Conservation (phyloP, 37 sponge, comb jelly and placozoan genomes). For the Cliona cf. orientalis region DNA sequence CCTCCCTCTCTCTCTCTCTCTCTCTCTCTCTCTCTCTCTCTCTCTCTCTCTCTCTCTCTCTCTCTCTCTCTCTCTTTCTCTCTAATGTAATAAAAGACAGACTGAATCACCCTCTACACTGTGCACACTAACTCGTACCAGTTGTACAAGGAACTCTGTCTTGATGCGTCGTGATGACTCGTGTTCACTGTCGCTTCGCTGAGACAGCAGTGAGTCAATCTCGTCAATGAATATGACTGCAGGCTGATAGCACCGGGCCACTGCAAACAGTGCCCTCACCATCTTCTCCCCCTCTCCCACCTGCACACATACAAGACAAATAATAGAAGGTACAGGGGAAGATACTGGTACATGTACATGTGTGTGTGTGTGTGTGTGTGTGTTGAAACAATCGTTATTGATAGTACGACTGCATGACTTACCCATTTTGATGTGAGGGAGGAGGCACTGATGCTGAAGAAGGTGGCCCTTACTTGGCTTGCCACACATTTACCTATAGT, state of each 20-base stretch:
- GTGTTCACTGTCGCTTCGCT: constrained; percentile 94
- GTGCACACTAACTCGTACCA: no score
- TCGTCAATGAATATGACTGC: constrained; percentile 99
- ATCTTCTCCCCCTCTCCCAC: constrained; percentile 99
- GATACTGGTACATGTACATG: background rate
- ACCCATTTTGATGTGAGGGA: constrained; percentile 99
- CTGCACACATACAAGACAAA: constrained; percentile 30
- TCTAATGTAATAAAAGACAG: background rate
- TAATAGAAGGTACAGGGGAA: background rate
- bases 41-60: no score
- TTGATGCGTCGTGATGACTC: constrained; percentile 97
- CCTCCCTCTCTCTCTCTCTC: no score
- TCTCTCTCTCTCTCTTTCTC: no score
- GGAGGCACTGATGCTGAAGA: constrained; percentile 99
- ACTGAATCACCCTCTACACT: background rate
- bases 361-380: background rate
- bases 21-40: no score
- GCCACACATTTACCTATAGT: constrained; percentile 98
- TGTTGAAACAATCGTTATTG: background rate
- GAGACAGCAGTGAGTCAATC: constrained; percentile 96
- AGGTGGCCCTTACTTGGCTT: constrained; percentile 93
- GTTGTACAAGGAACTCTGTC: constrained; percentile 98
- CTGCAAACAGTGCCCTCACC: constrained; percentile 98
- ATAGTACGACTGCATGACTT: constrained; percentile 5
- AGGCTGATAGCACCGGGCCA: constrained; percentile 94